Evolutionary conservation across 1,140 invertebrate genomes (phyloP).

Genomic region (Ectropis grisescens): DNA sequence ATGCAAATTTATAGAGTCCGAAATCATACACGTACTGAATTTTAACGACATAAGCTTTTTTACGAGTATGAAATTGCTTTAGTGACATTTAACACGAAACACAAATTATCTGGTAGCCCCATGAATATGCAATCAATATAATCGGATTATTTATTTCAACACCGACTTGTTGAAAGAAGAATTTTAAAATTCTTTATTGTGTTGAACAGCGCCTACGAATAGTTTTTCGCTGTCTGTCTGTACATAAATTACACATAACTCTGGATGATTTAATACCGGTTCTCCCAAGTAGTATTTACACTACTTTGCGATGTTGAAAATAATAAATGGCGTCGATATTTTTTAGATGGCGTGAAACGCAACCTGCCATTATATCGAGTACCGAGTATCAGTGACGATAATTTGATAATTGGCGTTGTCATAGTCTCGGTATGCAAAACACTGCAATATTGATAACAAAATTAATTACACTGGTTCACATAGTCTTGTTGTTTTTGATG

Average conservation of each 20-base stretch:
- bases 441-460: too few species aligned
- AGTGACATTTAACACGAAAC: conserved; percentile 8
- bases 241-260: conserved; percentile 19
- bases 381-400: conserved; percentile 49
- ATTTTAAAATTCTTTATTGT: too few species aligned
- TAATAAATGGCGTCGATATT: conserved; percentile 47
- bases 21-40: too few species aligned
- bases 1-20: too few species aligned
- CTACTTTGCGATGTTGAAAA: conserved; percentile 31
- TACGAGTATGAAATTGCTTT: conserved; percentile 18
- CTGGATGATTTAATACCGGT: conserved; percentile 34
- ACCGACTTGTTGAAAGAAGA: conserved; percentile 12
- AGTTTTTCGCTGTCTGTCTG: too few species aligned
- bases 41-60: conserved; percentile 10
- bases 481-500: too few species aligned
- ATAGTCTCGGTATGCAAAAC: conserved; percentile 13
- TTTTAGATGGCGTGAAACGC: conserved; percentile 37
- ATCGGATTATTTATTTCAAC: conserved; percentile 11
- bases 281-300: conserved; percentile 38
- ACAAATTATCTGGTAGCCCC: conserved; percentile 8
- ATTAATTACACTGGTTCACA: too few species aligned
- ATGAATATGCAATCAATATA: conserved; percentile 13
- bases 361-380: conserved; percentile 45
- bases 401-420: conserved; percentile 53
- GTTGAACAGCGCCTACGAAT: too few species aligned